phyloP scores from a whole-genome alignment of 2,888 invertebrate species.

The Tuberolachnus salignus region DNA sequence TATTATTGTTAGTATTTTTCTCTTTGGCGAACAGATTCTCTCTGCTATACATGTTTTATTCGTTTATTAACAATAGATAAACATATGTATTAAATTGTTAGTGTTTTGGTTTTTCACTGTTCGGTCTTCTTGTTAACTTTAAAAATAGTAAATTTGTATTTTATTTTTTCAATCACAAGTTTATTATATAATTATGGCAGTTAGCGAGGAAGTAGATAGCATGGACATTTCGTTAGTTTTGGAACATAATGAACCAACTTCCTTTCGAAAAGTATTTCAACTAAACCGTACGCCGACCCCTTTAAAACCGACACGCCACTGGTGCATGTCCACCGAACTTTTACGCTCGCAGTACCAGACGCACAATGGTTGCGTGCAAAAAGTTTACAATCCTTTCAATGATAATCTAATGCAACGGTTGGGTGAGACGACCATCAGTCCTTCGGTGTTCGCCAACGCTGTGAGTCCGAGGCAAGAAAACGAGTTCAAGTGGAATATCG shows the following conservation, averaged over 20 bases:
- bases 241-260: constrained; percentile 21
- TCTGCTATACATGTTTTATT: neutral
- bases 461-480: constrained; percentile 63
- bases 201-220: constrained; percentile 37
- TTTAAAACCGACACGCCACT: constrained; percentile 18
- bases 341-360: constrained; percentile 40
- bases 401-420: constrained; percentile 70
- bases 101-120: neutral
- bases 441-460: constrained; percentile 63
- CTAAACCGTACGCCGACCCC: constrained; percentile 39
- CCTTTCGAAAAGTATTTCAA: constrained; percentile 32
- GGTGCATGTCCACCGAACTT: constrained; percentile 48
- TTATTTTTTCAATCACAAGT: neutral
- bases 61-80: no score
- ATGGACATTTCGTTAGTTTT: constrained; percentile 37
- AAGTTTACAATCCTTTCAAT: constrained; percentile 73
- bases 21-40: neutral
- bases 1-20: neutral
- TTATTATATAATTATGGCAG: constrained; percentile 14
- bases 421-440: constrained; percentile 74
- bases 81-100: no score
- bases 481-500: constrained; percentile 72
- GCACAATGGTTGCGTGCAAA: neutral
- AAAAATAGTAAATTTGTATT: neutral
- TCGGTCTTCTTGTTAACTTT: neutral